A percentile compares a stretch with the other conserved stretches of the same genome.
phyloP scores from a whole-genome alignment of 1,140 invertebrate species.

The Trichonephila clavipes region DNA sequence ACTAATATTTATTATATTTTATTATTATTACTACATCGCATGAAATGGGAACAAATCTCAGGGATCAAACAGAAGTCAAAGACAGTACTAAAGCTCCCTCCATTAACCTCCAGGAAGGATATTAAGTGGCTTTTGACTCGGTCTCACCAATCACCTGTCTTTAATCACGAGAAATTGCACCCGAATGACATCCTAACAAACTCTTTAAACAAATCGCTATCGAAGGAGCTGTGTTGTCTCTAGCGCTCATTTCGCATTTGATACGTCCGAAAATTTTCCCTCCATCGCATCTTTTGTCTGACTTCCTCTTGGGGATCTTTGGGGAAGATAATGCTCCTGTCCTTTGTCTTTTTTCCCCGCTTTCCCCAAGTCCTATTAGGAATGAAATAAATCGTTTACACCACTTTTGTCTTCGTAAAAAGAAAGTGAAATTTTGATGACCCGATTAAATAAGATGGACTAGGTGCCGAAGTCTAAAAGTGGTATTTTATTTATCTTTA shows the following conservation, averaged over 20 bases:
- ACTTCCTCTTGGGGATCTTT: constrained; percentile 8
- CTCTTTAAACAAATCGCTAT: constrained; percentile 66
- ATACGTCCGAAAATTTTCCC: constrained; percentile 2
- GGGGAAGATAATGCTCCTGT: constrained; percentile 21
- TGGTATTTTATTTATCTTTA: too few relatives aligned
- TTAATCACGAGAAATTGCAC: constrained; percentile 72
- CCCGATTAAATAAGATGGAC: constrained; percentile 67
- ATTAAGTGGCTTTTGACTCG: constrained; percentile 53
- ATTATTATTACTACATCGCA: too few relatives aligned
- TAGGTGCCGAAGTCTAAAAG: neutral
- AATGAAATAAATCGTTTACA: constrained; percentile 8
- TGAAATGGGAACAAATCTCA: neutral
- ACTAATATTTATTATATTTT: too few relatives aligned
- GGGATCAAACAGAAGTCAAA: neutral
- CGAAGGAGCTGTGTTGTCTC: constrained; percentile 28
- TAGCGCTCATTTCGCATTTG: neutral
- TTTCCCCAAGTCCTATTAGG: neutral
- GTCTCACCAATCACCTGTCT: constrained; percentile 52
- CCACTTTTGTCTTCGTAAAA: neutral
- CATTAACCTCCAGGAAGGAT: constrained; percentile 11
- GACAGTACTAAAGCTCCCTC: neutral
- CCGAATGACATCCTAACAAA: constrained; percentile 48
- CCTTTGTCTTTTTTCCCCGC: neutral
- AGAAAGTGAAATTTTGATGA: constrained; percentile 32
- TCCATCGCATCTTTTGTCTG: constrained; percentile 8